These are phyloP conservation scores for Apis florea DNA, from an alignment of 1,140 invertebrate species.

Conservation along the genomic window DNA sequence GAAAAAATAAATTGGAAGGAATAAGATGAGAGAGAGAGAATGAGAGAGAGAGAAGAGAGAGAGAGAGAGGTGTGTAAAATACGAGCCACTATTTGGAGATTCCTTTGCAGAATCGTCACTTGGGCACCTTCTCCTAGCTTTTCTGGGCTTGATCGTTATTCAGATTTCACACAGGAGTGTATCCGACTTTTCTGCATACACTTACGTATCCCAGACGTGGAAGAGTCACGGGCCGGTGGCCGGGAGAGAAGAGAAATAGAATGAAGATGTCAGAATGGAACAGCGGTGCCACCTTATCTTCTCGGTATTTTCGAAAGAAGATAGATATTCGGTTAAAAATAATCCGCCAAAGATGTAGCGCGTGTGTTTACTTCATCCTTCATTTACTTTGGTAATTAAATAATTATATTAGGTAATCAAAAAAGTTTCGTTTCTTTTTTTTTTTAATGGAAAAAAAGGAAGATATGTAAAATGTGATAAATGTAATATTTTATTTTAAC, in stretches of 20 bases:
- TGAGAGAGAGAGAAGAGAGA: not conserved
- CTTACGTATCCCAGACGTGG: conserved; percentile 1
- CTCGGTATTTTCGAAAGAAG: not conserved
- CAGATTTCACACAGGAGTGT: conserved; percentile 30
- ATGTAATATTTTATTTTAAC: too few relatives aligned
- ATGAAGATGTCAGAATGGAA: conserved; percentile 8
- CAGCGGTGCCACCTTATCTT: not conserved
- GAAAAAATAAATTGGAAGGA: conserved; percentile 15
- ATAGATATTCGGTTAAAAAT: not conserved
- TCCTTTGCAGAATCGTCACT: conserved; percentile 8
- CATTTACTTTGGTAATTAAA: too few relatives aligned
- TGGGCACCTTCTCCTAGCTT: not conserved
- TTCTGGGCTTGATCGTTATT: conserved; percentile 20
- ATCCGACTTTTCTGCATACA: conserved; percentile 35
- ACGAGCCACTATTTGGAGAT: not conserved
- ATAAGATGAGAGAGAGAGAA: too few relatives aligned
- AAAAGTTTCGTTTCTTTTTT: too few relatives aligned
- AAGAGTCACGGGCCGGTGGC: not conserved
- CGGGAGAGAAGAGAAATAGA: not conserved
- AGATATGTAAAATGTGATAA: too few relatives aligned
- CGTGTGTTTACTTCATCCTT: too few relatives aligned
- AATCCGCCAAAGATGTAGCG: too few relatives aligned
- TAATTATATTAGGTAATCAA: too few relatives aligned
- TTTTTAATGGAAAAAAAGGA: too few relatives aligned
- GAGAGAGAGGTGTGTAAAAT: conserved; percentile 1